phyloP scores from a whole-genome alignment of 2,113 vertebrate genomes.

The Scophthalmus maximus region DNA sequence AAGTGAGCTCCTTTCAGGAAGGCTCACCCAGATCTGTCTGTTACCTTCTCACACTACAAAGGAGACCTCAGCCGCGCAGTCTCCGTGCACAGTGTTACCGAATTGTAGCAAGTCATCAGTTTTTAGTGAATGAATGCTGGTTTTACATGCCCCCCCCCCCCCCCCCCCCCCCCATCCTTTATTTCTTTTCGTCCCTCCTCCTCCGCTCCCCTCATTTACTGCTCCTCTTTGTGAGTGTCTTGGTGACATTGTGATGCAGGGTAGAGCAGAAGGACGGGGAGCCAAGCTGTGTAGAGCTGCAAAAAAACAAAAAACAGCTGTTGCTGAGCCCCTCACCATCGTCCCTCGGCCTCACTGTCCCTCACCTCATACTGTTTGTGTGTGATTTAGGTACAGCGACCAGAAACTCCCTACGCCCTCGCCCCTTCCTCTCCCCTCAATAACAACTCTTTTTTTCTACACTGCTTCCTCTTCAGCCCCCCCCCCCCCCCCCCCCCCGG shows the following conservation, averaged over 20 bases:
- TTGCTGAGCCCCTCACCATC: constrained; percentile 22
- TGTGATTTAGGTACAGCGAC: neutral
- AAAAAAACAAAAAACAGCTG: constrained; percentile 52
- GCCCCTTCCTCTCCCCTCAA: neutral
- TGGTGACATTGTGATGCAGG: constrained; percentile 65
- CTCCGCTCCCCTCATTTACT: constrained; percentile 44
- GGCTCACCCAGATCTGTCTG: constrained; percentile 8
- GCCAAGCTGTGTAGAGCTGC: constrained; percentile 11
- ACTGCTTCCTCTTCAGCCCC: neutral
- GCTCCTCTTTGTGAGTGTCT: constrained; percentile 48
- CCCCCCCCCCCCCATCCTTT: constrained; percentile 35
- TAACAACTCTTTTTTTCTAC: neutral
- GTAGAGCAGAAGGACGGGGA: constrained; percentile 36
- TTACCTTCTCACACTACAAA: constrained; percentile 32
- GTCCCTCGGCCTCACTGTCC: neutral
- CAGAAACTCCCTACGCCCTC: neutral
- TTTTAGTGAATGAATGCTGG: constrained; percentile 46
- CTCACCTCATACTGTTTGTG: too few species aligned
- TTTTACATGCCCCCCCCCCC: constrained; percentile 30
- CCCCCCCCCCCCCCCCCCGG: neutral
- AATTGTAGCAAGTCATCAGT: constrained; percentile 65
- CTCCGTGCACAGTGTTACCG: constrained; percentile 48
- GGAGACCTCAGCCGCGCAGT: constrained; percentile 5
- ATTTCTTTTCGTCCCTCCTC: constrained; percentile 29
- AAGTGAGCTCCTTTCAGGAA: neutral